phyloP scores from a whole-genome alignment of 1,140 invertebrate species.

The Bombus picipes region DNA sequence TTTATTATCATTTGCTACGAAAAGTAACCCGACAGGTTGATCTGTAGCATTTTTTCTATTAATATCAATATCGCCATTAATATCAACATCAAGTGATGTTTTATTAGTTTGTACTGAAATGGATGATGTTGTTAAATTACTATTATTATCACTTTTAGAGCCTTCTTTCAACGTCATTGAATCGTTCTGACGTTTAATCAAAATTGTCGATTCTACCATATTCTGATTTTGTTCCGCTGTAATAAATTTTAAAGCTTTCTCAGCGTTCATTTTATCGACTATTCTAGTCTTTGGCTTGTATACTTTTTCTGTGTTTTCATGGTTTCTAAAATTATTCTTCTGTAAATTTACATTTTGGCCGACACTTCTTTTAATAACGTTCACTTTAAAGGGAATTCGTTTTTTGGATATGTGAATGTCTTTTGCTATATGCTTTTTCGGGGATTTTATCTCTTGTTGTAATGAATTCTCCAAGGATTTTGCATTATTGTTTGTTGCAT shows the following conservation, averaged over 20 bases:
- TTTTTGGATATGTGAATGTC: background rate
- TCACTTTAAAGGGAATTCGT: conserved; percentile 22
- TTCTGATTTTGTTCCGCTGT: conserved; percentile 36
- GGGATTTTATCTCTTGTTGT: background rate
- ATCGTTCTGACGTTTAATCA: background rate
- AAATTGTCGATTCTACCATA: background rate
- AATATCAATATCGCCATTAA: background rate
- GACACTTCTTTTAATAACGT: background rate
- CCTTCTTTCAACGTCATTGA: background rate
- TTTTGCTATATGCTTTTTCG: background rate
- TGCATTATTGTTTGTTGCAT: background rate
- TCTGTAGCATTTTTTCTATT: conserved; percentile 3
- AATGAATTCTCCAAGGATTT: conserved; percentile 9
- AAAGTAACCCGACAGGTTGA: conserved; percentile 21
- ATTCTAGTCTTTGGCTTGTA: conserved; percentile 71
- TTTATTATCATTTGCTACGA: conserved; percentile 28
- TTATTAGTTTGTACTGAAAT: background rate
- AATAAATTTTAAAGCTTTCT: conserved; percentile 57
- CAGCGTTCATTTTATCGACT: conserved; percentile 69
- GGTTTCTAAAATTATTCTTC: conserved; percentile 6
- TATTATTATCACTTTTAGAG: background rate
- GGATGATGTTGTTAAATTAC: background rate
- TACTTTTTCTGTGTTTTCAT: conserved; percentile 45
- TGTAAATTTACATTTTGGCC: conserved; percentile 1
- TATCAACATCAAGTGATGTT: background rate